Conservation (phyloP, 1,140 invertebrate species). For the Cepaea nemoralis region DNA sequence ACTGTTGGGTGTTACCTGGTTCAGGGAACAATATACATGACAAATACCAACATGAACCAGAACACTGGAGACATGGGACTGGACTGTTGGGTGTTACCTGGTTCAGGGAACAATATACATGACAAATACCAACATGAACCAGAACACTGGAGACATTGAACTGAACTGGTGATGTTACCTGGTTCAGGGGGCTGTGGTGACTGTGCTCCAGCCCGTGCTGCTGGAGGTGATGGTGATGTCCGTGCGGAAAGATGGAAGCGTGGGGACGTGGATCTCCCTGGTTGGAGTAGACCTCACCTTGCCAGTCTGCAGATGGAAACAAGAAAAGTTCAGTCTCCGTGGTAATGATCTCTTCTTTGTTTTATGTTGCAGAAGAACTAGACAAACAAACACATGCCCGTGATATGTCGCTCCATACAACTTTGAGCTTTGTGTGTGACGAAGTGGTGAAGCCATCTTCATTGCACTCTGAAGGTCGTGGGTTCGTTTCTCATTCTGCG, state of each 20-base stretch:
- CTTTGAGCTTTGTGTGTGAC: too few relatives aligned
- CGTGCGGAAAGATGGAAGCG: constrained; percentile 28
- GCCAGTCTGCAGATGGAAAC: constrained; percentile 16
- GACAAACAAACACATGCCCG: too few relatives aligned
- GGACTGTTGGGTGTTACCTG: constrained; percentile 16
- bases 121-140: background rate
- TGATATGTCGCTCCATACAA: too few relatives aligned
- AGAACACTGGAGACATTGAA: background rate
- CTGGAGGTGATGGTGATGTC: background rate
- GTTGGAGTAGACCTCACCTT: constrained; percentile 11
- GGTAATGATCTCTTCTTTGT: too few relatives aligned
- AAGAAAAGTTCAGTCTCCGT: background rate
- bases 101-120: background rate
- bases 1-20: too few relatives aligned
- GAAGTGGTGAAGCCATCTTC: too few relatives aligned
- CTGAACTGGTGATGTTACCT: constrained; percentile 7
- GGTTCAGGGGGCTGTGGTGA: constrained; percentile 3
- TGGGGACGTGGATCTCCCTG: constrained; percentile 26
- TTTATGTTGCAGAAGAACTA: too few relatives aligned
- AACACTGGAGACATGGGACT: background rate
- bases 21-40: background rate
- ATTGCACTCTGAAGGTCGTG: too few relatives aligned
- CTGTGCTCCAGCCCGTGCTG: constrained; percentile 35
- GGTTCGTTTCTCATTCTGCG: too few relatives aligned
- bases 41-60: background rate